Evolutionary conservation across 92 coral and sea anemone species (phyloP).

Genomic region (Porites cylindrica): DNA sequence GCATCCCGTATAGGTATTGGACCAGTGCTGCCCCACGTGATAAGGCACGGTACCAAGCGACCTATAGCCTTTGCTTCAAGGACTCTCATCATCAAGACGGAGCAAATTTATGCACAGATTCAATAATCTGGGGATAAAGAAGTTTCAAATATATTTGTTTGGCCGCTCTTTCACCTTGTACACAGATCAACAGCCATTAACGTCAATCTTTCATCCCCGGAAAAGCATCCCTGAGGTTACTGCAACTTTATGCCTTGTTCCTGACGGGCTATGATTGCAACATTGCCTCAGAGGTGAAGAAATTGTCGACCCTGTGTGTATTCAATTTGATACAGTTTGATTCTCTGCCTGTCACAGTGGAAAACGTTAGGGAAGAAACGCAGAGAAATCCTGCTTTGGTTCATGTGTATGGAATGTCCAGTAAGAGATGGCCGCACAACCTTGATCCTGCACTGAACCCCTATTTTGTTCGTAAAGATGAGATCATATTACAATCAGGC

Average conservation of each 20-base stretch:
- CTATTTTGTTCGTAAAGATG: conserved; percentile 12
- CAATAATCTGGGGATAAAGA: conserved; percentile 20
- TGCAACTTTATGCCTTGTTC: conserved; percentile 48
- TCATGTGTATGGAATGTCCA: neutral
- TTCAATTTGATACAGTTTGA: neutral
- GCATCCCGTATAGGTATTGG: conserved; percentile 70
- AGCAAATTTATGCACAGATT: conserved; percentile 58
- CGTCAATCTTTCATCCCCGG: conserved; percentile 19
- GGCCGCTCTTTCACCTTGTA: neutral
- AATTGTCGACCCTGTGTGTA: conserved; percentile 1
- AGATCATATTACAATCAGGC: conserved; percentile 19
- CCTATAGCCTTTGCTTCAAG: conserved; percentile 42
- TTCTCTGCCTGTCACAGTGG: neutral
- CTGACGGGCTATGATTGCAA: conserved; percentile 43
- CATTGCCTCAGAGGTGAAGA: conserved; percentile 19
- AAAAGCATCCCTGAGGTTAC: conserved; percentile 27
- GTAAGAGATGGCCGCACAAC: conserved; percentile 25
- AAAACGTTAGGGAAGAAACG: conserved; percentile 16
- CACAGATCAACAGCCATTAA: conserved; percentile 15
- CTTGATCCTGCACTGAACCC: conserved; percentile 25
- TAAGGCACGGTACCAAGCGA: conserved; percentile 49
- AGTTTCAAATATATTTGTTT: conserved; percentile 17
- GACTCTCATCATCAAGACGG: conserved; percentile 26
- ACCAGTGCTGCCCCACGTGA: conserved; percentile 54
- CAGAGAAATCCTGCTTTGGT: neutral